These are phyloP conservation scores for Ailuropoda melanoleuca DNA, from an alignment of 2,113 vertebrate species.

Conservation along the genomic window DNA sequence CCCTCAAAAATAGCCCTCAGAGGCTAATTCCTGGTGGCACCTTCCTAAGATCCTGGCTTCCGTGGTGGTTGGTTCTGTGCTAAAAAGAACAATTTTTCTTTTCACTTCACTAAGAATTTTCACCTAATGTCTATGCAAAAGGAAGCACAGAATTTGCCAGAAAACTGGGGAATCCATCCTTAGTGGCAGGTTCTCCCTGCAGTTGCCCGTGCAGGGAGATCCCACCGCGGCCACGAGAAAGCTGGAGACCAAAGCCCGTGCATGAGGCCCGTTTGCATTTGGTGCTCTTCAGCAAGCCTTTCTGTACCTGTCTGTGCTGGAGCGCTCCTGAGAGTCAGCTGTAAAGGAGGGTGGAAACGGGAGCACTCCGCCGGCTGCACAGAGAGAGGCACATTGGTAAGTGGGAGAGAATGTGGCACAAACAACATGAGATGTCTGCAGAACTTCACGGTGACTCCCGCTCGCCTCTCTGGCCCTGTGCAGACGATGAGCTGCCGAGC, in stretches of 20 bases:
- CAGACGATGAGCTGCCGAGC: too few relatives aligned
- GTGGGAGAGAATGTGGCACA: too few relatives aligned
- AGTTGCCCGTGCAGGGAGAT: too few relatives aligned
- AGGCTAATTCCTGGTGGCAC: not conserved
- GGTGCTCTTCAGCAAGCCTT: too few relatives aligned
- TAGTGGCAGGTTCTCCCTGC: not conserved
- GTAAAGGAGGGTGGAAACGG: not conserved
- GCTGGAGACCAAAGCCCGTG: too few relatives aligned
- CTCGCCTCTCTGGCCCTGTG: too few relatives aligned
- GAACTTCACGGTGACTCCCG: too few relatives aligned
- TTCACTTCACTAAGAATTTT: not conserved
- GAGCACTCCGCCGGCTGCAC: not conserved
- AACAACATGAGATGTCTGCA: too few relatives aligned
- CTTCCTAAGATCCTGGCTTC: not conserved
- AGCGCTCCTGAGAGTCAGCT: not conserved
- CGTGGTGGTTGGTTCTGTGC: not conserved
- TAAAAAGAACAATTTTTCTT: not conserved
- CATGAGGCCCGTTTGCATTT: not conserved
- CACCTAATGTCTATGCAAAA: not conserved
- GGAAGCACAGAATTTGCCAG: not conserved
- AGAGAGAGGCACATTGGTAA: not conserved
- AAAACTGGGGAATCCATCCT: not conserved
- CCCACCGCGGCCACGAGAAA: fast-evolving
- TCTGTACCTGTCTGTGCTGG: not conserved
- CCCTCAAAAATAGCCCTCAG: not conserved